phyloP scores from a whole-genome alignment of 2,113 vertebrate species.

The Empidonax traillii region DNA sequence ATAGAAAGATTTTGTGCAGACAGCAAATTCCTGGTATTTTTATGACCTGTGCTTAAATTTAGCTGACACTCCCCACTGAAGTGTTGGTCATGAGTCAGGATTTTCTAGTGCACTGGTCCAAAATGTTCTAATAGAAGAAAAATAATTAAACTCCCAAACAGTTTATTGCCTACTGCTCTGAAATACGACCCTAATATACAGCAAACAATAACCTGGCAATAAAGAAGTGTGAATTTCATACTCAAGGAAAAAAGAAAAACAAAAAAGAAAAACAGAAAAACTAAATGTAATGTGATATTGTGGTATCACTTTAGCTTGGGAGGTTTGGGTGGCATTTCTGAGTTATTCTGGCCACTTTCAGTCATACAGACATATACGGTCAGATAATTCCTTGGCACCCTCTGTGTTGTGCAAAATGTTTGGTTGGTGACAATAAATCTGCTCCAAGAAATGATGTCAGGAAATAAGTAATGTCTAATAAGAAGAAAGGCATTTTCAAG shows the following conservation, averaged over 20 bases:
- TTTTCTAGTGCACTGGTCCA: not conserved
- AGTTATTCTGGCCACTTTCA: not conserved
- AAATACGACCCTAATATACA: not conserved
- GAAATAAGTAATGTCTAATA: constrained; percentile 32
- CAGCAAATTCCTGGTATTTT: not conserved
- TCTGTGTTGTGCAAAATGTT: constrained; percentile 19
- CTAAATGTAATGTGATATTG: not conserved
- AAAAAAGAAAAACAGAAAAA: not conserved
- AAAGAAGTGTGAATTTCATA: not conserved
- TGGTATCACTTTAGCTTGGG: not conserved
- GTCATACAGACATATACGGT: not conserved
- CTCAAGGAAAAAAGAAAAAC: not conserved
- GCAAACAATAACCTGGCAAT: not conserved
- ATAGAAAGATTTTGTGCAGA: not conserved
- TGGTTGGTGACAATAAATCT: not conserved
- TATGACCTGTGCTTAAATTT: not conserved
- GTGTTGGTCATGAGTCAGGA: not conserved
- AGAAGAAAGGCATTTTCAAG: not conserved
- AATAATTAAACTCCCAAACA: not conserved
- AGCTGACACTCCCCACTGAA: not conserved
- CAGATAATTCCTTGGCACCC: not conserved
- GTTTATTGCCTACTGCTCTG: not conserved
- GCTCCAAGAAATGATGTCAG: constrained; percentile 12
- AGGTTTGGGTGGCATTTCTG: not conserved
- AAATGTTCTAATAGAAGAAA: not conserved